Evolutionary conservation across 2,888 invertebrate species (phyloP), one percentile per base, ranked within the genome.

Genomic region (Lithophane leautieri): DNA sequence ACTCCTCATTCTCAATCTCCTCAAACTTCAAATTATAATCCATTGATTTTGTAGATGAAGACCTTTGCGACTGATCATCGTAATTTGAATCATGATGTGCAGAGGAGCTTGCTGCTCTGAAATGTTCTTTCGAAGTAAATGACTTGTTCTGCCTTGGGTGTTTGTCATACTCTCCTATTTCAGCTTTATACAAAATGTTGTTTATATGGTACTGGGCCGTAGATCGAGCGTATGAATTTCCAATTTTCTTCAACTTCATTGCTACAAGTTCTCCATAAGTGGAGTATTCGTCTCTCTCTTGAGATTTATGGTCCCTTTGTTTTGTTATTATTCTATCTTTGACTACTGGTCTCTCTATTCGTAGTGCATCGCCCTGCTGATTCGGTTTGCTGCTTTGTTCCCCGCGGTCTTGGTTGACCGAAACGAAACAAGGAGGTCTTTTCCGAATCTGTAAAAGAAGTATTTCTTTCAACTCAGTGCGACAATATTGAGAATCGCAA

Each of bases 151-250:
- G 22, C 7, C 25, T 56, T n/a, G 42, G n/a, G 6, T 34, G 50
- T 67, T 76, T 66, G n/a, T 80, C 70, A 58, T 62, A 80, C 0
- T 16, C 56, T 3, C 79, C 79, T 47, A 80, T 80, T 62, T 80
- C 79, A 42, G 79, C 83, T 60, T 82, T 80, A 28, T 80, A 80
- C 22, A 80, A 52, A 47, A 80, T 82, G 3, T 69, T 82, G 7
- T 79, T 79, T 14, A 79, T 79, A 4, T 79, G 79, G 14, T 66
- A 76, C 22, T 80, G 79, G 2, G 70, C 79, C 12, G 79, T 80
- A 19, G 78, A 80, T 4, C 79, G 82, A 67, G 82, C 83, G 16
- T 82, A 80, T 14, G 47, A 22, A 54, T n/a, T 77, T 0, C 0
- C 62, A 40, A 80, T 52, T 52, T 80, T 80, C 52, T 70, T 76